Evolutionary conservation across 1,140 invertebrate genomes (phyloP).

Genomic region (Vollenhovia emeryi): DNA sequence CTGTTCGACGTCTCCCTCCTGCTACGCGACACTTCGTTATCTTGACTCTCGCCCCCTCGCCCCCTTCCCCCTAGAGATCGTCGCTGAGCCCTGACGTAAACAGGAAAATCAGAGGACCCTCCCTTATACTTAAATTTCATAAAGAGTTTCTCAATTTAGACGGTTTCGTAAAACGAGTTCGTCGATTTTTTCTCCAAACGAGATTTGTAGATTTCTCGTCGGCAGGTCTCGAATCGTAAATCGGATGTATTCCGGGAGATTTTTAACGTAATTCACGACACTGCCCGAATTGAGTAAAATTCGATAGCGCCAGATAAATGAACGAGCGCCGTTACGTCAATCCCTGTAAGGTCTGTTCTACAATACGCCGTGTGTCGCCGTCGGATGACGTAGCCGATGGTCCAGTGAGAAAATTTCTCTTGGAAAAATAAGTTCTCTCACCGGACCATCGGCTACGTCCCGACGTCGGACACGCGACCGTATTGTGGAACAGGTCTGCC

Average conservation of each 20-base stretch:
- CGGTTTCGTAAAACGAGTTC: neutral
- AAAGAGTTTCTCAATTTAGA: neutral
- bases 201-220: neutral
- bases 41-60: no score
- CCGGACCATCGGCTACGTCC: no score
- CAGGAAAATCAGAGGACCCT: neutral
- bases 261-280: neutral
- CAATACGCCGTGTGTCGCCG: no score
- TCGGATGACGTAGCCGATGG: no score
- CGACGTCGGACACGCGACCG: no score
- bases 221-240: neutral
- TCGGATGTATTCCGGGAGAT: neutral
- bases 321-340: neutral
- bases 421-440: no score
- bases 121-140: neutral
- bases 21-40: neutral
- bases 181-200: neutral
- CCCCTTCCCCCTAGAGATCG: neutral
- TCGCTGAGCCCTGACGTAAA: neutral
- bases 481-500: no score
- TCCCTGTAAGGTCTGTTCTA: no score
- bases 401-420: no score
- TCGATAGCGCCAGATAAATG: neutral
- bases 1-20: neutral
- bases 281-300: neutral